Conservation (phyloP, 2,113 vertebrate species). For the Phylloscopus trochilus region DNA sequence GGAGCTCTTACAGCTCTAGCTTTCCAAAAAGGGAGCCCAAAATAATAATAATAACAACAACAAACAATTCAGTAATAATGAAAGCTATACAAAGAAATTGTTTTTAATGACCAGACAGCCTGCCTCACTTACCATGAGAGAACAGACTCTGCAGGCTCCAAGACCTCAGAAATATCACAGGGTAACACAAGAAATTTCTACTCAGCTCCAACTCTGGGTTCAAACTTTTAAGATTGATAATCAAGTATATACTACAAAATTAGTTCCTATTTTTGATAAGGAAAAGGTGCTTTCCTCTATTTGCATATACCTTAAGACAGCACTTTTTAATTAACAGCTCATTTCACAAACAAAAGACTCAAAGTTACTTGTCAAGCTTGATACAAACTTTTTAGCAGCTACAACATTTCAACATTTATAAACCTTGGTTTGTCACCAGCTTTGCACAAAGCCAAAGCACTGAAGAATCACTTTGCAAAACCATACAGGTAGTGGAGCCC, state of each 20-base stretch:
- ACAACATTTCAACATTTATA: not conserved
- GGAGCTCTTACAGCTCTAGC: not conserved
- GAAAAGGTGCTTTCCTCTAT: not conserved
- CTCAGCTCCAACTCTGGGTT: rapidly evolving
- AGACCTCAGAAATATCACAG: not conserved
- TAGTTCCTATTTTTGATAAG: not conserved
- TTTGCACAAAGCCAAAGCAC: not conserved
- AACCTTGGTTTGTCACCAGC: not conserved
- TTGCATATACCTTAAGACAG: not conserved
- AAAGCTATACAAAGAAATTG: not conserved
- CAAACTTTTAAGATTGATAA: not conserved
- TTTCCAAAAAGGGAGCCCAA: not conserved
- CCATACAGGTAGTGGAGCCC: rapidly evolving
- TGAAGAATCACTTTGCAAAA: not conserved
- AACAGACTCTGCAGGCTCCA: not conserved
- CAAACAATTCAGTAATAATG: not conserved
- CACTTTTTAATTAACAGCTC: not conserved
- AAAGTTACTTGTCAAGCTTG: not conserved
- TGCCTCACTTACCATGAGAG: not conserved
- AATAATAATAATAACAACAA: not conserved
- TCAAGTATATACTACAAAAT: not conserved
- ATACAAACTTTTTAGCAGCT: not conserved
- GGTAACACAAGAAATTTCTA: not conserved
- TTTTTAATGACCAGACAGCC: not conserved
- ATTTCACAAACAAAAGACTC: not conserved